These are phyloP conservation scores for Sipha flava DNA, from an alignment of 1,140 invertebrate genomes.

Conservation along the genomic window DNA sequence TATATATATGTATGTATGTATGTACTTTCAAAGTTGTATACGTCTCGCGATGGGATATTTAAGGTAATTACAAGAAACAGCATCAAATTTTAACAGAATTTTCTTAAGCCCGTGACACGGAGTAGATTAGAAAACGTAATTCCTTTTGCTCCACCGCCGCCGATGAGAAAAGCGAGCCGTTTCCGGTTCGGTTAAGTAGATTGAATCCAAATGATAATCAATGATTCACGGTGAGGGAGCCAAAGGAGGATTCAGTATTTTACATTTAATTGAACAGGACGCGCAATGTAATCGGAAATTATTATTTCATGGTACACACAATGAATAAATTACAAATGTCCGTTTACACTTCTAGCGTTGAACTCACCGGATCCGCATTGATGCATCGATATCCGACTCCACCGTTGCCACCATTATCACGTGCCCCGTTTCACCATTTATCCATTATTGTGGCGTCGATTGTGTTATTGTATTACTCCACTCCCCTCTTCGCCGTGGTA, in stretches of 20 bases:
- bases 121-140: neutral
- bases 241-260: neutral
- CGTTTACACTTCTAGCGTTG: neutral
- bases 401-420: too few relatives aligned
- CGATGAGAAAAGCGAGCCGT: neutral
- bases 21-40: neutral
- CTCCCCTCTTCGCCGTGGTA: too few relatives aligned
- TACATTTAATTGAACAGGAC: neutral
- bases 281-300: neutral
- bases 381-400: neutral
- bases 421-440: too few relatives aligned
- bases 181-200: neutral
- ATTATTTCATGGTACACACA: neutral
- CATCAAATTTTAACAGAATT: neutral
- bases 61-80: neutral
- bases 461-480: too few relatives aligned
- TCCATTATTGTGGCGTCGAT: too few relatives aligned
- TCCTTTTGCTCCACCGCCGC: neutral
- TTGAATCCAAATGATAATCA: neutral
- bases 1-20: too few relatives aligned
- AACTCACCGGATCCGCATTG: neutral
- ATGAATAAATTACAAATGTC: constrained; percentile 5
- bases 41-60: neutral
- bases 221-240: neutral
- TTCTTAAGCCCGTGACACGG: neutral